Evolutionary conservation across 1,140 invertebrate species (phyloP), one percentile per base, ranked within the genome.

Genomic region (Glossosoma conforme): DNA sequence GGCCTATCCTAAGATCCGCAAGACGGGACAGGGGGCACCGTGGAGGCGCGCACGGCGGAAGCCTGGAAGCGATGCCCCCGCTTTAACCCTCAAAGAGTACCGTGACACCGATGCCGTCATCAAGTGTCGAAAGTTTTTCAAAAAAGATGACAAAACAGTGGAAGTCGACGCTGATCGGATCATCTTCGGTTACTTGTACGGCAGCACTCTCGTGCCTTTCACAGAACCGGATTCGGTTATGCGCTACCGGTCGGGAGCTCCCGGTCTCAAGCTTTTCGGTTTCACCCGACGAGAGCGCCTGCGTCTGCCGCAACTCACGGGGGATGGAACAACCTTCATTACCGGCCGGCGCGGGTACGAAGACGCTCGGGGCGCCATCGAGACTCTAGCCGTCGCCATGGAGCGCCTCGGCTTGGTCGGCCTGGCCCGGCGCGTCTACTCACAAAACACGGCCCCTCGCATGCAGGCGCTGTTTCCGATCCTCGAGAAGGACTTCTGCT

Each of bases 401-500:
- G 54, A 64, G 52, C 62, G 68, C 49, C 44, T 66, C 21, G 64
- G 68, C 42, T 52, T 72, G 33, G 68, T 69, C 35, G 69, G 62
- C 3, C 61, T 75, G 35, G 71, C 64, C 3, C 60, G 72, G 40
- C 64, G 65, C 63, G 71, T 74, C 2, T 64, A 68, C 44, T 67
- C 64, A 42, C 71, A 67, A 54, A 68, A 67, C 18, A 66, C 62
- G 63, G 67, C 65, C 24, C 68, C 69, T 6, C 67, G 65, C 59
- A 73, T 75, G 70, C 67, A 60, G 62, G 71, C 58, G 21, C 56
- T 75, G 3, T 67, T 72, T 58, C 72, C 72, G 45, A 63, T 72
- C 1, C 65, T 74, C 46, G 69, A 75, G 53, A 18, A 55, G 15
- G 42, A 52, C 21, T 59, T 33, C 22, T 55, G 52, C 28, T 73